A percentile compares a stretch with the other conserved stretches of the same genome.
Evolutionary conservation across 2,888 invertebrate genomes (phyloP).

Genomic region (Heterodera filipjevi): DNA sequence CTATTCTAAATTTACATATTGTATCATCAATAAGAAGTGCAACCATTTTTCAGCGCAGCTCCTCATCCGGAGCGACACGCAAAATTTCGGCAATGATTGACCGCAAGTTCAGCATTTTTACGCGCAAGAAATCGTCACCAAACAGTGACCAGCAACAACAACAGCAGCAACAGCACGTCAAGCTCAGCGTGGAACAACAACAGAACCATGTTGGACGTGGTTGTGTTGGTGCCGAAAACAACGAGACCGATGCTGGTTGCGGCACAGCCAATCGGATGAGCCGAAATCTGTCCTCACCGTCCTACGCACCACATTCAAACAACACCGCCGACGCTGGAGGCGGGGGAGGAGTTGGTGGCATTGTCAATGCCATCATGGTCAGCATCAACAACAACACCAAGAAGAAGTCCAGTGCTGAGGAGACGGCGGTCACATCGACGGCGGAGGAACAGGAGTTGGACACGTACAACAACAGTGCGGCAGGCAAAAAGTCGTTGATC

Average conservation of each 20-base stretch:
- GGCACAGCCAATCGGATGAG: neutral
- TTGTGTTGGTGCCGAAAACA: neutral
- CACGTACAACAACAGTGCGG: constrained; percentile 31
- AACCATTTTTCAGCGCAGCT: constrained; percentile 50
- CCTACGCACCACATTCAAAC: neutral
- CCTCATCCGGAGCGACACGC: constrained; percentile 62
- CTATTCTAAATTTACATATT: neutral
- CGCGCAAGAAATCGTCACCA: constrained; percentile 53
- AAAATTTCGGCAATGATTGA: constrained; percentile 65
- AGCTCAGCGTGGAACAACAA: constrained; percentile 29
- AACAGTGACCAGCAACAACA: constrained; percentile 37
- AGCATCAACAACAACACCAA: constrained; percentile 45
- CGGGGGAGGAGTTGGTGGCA: neutral
- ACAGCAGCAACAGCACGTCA: constrained; percentile 13
- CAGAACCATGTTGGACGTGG: constrained; percentile 38
- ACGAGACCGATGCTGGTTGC: neutral
- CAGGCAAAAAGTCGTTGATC: constrained; percentile 51
- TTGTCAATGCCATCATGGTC: constrained; percentile 32
- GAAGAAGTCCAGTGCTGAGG: constrained; percentile 58
- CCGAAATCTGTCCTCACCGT: constrained; percentile 12
- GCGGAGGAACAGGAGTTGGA: constrained; percentile 50
- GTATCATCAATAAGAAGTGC: neutral
- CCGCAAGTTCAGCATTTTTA: constrained; percentile 62
- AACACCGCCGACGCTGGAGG: neutral
- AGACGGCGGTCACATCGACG: neutral